phyloP scores from a whole-genome alignment of 2,113 vertebrate species.

The Phylloscopus whistleri region DNA sequence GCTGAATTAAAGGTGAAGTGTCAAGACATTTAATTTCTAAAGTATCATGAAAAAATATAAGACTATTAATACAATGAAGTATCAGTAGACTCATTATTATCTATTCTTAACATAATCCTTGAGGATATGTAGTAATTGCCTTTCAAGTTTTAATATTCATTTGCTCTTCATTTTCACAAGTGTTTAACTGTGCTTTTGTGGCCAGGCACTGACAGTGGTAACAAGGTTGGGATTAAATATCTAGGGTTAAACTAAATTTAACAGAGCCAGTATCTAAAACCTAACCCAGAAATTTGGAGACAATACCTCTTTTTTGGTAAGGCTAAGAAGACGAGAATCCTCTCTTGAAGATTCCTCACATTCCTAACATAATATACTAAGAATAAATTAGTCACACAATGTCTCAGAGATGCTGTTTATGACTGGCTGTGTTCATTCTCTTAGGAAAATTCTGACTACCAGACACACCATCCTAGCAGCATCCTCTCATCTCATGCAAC shows the following conservation, averaged over 20 bases:
- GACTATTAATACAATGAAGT: not conserved
- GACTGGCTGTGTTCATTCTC: not conserved
- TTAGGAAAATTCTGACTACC: not conserved
- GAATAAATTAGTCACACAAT: not conserved
- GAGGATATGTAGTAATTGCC: not conserved
- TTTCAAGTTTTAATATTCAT: not conserved
- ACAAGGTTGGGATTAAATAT: not conserved
- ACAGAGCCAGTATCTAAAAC: not conserved
- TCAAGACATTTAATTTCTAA: not conserved
- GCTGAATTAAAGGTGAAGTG: not conserved
- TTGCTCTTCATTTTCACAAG: not conserved
- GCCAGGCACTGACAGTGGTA: not conserved
- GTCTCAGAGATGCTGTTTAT: not conserved
- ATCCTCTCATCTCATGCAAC: not conserved
- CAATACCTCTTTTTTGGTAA: not conserved
- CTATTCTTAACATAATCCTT: not conserved
- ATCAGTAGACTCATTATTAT: not conserved
- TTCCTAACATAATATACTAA: not conserved
- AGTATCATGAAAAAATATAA: not conserved
- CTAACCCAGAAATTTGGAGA: not conserved
- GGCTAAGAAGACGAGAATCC: not conserved
- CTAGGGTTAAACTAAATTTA: not conserved
- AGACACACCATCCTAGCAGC: not conserved
- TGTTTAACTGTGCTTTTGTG: not conserved
- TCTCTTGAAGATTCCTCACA: not conserved